phyloP scores from a whole-genome alignment of 2,888 invertebrate genomes.

The Lepetodrilus schrolli region DNA sequence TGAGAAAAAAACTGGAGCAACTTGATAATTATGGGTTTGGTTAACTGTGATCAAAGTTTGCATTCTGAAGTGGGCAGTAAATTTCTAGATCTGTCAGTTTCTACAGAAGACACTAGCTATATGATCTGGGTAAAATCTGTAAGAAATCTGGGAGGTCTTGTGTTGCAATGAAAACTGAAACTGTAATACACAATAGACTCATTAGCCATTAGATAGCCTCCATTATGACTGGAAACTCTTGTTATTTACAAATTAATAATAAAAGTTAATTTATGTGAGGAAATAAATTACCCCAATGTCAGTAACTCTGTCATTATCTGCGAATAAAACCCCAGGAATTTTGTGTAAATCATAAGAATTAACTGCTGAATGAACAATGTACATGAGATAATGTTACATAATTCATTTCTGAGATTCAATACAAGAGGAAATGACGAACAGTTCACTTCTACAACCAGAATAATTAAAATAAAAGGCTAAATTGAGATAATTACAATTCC shows the following conservation, averaged over 20 bases:
- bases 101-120: neutral
- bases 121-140: neutral
- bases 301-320: conserved; percentile 7
- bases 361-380: neutral
- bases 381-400: conserved; percentile 16
- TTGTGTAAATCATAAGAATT: conserved; percentile 18
- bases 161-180: neutral
- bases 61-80: neutral
- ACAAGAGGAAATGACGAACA: neutral
- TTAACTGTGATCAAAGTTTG: conserved; percentile 5
- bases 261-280: conserved; percentile 25
- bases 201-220: neutral
- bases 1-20: neutral
- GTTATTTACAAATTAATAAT: conserved; percentile 26
- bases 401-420: neutral
- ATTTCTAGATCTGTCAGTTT: neutral
- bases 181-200: neutral
- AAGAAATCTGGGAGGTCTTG: conserved; percentile 12
- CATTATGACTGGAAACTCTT: neutral
- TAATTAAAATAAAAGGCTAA: no score
- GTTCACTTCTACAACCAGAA: neutral
- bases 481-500: conserved; percentile 8
- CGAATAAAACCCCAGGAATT: neutral
- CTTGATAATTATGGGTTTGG: conserved; percentile 2
- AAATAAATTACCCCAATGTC: conserved; percentile 14